Percentiles rank a stretch among this genome's conserved stretches.
These are phyloP conservation scores for Adelphocoris suturalis DNA, from an alignment of 2,888 invertebrate species.

Conservation along the genomic window DNA sequence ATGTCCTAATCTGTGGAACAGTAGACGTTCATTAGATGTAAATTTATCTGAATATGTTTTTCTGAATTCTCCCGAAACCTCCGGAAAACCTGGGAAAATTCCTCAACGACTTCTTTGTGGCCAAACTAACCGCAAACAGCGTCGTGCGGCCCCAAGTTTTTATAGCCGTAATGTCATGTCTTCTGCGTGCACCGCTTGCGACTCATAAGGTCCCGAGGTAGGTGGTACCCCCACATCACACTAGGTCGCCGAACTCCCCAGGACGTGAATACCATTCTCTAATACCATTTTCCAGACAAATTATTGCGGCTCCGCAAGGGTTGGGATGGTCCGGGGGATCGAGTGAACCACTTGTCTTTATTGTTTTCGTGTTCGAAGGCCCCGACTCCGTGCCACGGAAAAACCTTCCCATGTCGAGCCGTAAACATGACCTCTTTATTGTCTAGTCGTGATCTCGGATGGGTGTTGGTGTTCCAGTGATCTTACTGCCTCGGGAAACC, in stretches of 20 bases:
- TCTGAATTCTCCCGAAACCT: no score
- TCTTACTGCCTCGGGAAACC: conserved; percentile 58
- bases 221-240: conserved; percentile 22
- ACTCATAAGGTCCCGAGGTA: conserved; percentile 2
- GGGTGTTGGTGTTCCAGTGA: conserved; percentile 67
- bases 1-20: no score
- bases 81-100: background rate
- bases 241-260: conserved; percentile 61
- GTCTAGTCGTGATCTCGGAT: conserved; percentile 64
- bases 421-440: conserved; percentile 71
- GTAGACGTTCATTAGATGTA: no score
- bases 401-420: conserved; percentile 45
- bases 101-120: background rate
- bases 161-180: conserved; percentile 12
- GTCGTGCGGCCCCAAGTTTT: background rate
- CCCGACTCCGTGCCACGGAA: conserved; percentile 41
- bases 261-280: conserved; percentile 59
- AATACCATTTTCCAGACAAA: conserved; percentile 71
- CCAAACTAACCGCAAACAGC: background rate
- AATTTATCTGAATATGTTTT: no score
- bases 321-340: conserved; percentile 20
- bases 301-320: conserved; percentile 64
- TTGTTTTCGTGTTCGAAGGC: conserved; percentile 68
- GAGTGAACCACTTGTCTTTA: conserved; percentile 69
- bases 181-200: conserved; percentile 10